Base-by-base conservation (phyloP, 2,113 vertebrate genomes). In the Pogonocichla stellata region DNA sequence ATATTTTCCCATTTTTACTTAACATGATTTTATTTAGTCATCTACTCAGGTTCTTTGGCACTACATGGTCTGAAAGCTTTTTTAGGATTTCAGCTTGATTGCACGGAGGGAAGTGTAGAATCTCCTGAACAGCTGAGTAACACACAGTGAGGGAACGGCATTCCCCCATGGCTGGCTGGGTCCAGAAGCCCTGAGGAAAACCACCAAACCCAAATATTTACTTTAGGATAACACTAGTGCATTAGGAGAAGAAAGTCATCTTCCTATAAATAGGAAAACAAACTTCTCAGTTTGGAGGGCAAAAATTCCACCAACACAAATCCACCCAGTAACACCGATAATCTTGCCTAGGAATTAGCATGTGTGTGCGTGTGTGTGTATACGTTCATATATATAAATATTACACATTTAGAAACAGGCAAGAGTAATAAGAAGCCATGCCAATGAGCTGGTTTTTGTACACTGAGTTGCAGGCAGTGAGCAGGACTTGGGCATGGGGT, bases 391-490 rank as follows among this genome's bases (percentile, higher is more conserved):
- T 3, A 38, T 3, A 29, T 6, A 26, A 2, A 24, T 24, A 26
- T 33, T n/a, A n/a, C n/a, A 20, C 50, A 31, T 70, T 53, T 42
- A 81, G 31, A 85, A 84, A 81, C 10, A 79, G 51, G 9, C 25
- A 48, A 93, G 31, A 3, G 10, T 48, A 60, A 42, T 0, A 2
- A 74, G 33, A 79, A 95, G 38, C 43, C 0, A 0, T 58, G 60
- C 33, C 42, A 79, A 47, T 0, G 1, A 91, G 43, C 51, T 62
- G 72, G 3, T 0, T 62, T 86, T 50, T 90, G 28, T 15, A 38
- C 2, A 3, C 8, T 1, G 12, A 48, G 25, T 25, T 65, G 34
- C 13, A 36, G 56, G 42, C 0, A 0, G 38, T 6, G 42, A 81
- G 57, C 19, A 23, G 45, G 50, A 56, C 61, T 58, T 5, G 3